Conservation (phyloP, 2,888 invertebrate genomes). For the Drosophila neoperkinsi region DNA sequence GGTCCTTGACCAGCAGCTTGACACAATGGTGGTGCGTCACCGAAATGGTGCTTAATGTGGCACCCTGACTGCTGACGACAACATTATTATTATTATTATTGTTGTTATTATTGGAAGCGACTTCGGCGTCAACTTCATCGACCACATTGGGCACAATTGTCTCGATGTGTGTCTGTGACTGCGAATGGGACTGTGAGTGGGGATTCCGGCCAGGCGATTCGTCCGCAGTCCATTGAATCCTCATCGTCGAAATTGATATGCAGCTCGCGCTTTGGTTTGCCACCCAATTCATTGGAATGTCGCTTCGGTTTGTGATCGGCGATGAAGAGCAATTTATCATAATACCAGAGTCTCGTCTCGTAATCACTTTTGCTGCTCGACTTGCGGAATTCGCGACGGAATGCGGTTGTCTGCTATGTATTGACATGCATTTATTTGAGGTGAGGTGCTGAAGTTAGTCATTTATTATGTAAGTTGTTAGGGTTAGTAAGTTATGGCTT, state of each 20-base stretch:
- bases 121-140: slow-evolving; percentile 64
- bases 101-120: slow-evolving; percentile 3
- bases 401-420: slow-evolving; percentile 68
- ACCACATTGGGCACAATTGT: slow-evolving; percentile 51
- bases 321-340: slow-evolving; percentile 83
- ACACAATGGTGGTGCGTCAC: no score
- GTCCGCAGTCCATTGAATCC: slow-evolving; percentile 82
- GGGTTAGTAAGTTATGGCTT: slow-evolving; percentile 35
- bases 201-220: slow-evolving; percentile 68
- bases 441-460: slow-evolving; percentile 52
- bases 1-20: no score
- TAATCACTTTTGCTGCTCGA: slow-evolving; percentile 79
- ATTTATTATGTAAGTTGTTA: slow-evolving; percentile 47
- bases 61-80: slow-evolving; percentile 68
- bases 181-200: slow-evolving; percentile 13
- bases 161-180: slow-evolving; percentile 65
- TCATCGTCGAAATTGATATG: slow-evolving; percentile 82
- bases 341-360: slow-evolving; percentile 84
- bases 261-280: slow-evolving; percentile 78
- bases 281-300: slow-evolving; percentile 57
- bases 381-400: slow-evolving; percentile 83
- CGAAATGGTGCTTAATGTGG: slow-evolving; percentile 68
- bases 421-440: not conserved
- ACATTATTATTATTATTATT: slow-evolving; percentile 42
- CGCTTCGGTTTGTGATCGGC: slow-evolving; percentile 84